A percentile compares a stretch with the other conserved stretches of the same genome.
phyloP scores from a whole-genome alignment of 1,140 invertebrate genomes.

The Euura lappo region DNA sequence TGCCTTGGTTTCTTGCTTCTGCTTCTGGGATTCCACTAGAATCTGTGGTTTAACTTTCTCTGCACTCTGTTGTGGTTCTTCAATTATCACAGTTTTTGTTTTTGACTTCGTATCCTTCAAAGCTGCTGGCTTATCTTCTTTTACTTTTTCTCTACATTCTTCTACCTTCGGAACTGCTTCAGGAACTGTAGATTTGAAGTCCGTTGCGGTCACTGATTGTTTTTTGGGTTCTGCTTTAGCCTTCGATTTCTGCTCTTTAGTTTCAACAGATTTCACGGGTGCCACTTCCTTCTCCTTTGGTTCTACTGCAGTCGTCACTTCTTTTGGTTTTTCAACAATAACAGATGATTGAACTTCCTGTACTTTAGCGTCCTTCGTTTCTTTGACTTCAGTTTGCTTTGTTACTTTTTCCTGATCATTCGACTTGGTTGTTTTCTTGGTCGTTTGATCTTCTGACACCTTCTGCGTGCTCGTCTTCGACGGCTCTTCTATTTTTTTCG shows the following conservation, averaged over 20 bases:
- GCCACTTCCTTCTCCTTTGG: slow-evolving; percentile 1
- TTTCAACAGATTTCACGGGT: slow-evolving; percentile 17
- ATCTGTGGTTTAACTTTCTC: background rate
- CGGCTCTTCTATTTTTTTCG: background rate
- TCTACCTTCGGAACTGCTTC: background rate
- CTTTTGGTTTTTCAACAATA: slow-evolving; percentile 16
- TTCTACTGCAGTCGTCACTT: slow-evolving; percentile 11
- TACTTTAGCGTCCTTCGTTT: slow-evolving; percentile 14
- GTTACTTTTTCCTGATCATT: background rate
- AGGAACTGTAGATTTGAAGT: slow-evolving; percentile 3
- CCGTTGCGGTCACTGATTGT: slow-evolving; percentile 1
- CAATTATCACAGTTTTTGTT: slow-evolving; percentile 1
- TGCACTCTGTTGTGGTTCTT: background rate
- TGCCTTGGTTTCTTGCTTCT: background rate
- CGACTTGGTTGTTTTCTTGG: background rate
- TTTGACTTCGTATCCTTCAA: slow-evolving; percentile 6
- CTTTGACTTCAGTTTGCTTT: slow-evolving; percentile 20
- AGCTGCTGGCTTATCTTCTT: background rate
- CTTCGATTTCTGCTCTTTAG: slow-evolving; percentile 7
- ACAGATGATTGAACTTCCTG: slow-evolving; percentile 9
- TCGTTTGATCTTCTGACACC: slow-evolving; percentile 7
- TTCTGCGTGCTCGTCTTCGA: slow-evolving; percentile 13
- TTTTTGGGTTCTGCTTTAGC: slow-evolving; percentile 12
- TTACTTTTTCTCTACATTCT: slow-evolving; percentile 14
- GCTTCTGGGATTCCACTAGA: background rate